Conservation (phyloP, 2,888 invertebrate species). For the Tribolium freemani region DNA sequence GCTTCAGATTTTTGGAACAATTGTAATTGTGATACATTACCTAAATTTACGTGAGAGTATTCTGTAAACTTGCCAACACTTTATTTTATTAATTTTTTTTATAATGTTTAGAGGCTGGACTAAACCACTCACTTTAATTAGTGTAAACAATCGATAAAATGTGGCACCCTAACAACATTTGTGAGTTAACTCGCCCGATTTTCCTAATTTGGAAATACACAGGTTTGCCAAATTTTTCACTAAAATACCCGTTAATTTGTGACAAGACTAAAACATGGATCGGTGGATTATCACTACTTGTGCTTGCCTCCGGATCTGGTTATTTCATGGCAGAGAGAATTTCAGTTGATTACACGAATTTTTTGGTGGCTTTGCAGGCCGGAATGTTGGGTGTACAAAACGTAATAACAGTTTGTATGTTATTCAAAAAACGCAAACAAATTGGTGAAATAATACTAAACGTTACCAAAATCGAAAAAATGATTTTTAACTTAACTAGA, state of each 20-base stretch:
- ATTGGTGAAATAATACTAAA: background rate
- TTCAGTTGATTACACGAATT: background rate
- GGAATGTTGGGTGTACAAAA: background rate
- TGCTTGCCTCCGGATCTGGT: background rate
- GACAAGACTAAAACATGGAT: background rate
- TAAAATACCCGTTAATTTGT: background rate
- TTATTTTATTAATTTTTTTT: background rate
- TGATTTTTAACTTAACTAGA: background rate
- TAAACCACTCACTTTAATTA: background rate
- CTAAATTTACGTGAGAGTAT: too few relatives aligned
- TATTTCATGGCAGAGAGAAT: slow-evolving; percentile 6
- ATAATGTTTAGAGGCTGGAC: too few relatives aligned
- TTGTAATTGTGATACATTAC: too few relatives aligned
- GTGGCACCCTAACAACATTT: slow-evolving; percentile 5
- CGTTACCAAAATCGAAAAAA: background rate
- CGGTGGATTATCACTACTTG: background rate
- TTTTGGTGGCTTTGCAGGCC: background rate
- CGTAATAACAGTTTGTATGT: background rate
- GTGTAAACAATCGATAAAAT: background rate
- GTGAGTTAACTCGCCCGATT: background rate
- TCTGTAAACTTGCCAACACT: too few relatives aligned
- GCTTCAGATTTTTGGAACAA: too few relatives aligned
- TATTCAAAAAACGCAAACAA: background rate
- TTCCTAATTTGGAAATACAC: slow-evolving; percentile 9
- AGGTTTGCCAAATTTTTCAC: background rate